Evolutionary conservation across 2,888 invertebrate species (phyloP), one percentile per base, ranked within the genome.

Genomic region (Lasioglossum morio): DNA sequence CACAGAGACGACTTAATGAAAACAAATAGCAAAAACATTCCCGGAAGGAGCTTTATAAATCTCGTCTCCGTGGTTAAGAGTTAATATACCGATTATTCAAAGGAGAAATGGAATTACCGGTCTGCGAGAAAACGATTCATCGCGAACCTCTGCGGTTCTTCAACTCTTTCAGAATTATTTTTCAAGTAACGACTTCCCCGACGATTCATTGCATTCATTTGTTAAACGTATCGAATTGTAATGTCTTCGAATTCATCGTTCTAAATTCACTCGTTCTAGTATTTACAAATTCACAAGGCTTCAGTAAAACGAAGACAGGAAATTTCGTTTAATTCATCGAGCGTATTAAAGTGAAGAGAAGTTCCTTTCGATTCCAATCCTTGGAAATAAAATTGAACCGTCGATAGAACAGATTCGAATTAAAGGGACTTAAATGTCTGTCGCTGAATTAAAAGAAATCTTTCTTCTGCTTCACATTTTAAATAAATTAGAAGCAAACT

Each of bases 41-140:
- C 30, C 60, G 60, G 60, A 30, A 30, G 66, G 30, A 23, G 16
- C 66, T 66, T 66, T 34, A 34, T 34, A 34, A 66, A 66, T 66
- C 66, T 19, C 34, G 34, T 34, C 34, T 19, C 19, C 19, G 30
- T 30, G 66, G 66, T 34, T 66, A 34, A 34, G 19, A 19, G 66
- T 66, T 66, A 66, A 66, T 34, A 34, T 30, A 19, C 66, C 66
- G 66, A 66, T 66, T 66, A 66, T 23, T 66, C 66, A 66, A 66
- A 66, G 19, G 19, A 34, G 66, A 66, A 66, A 66, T 19, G 66
- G 34, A 23, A 19, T 34, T 66, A 34, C 66, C 34, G 66, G 12
- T 43, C 34, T 7, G 10, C 66, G 16, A 16, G 66, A 34, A 34
- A 66, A 66, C 66, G 19, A 66, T 66, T 66, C 34, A 30, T 34